Evolutionary conservation across 2,888 invertebrate genomes (phyloP).

Genomic region (Branchipolynoe longqiensis): DNA sequence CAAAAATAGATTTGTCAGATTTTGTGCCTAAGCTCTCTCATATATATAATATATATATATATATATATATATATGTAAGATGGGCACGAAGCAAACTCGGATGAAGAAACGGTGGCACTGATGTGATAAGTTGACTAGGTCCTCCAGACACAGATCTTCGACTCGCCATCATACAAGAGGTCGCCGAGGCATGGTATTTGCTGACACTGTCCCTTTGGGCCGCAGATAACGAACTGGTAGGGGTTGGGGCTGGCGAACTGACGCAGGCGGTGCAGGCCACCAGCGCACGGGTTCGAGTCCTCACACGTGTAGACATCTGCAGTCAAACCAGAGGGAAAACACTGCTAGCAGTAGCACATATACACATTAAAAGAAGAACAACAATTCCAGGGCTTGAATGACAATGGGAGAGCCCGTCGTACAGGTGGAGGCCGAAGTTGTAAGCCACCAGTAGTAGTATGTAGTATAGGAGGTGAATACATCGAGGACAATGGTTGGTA

Average conservation of each 20-base stretch:
- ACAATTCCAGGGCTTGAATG: no score
- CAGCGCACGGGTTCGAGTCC: neutral
- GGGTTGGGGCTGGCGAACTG: conserved; percentile 4
- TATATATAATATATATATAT: neutral
- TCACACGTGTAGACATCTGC: conserved; percentile 20
- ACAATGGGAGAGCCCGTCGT: no score
- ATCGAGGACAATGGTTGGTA: no score
- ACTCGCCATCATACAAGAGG: conserved; percentile 8
- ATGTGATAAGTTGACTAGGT: neutral
- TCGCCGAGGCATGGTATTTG: conserved; percentile 8
- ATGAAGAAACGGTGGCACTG: conserved; percentile 28
- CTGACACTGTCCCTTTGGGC: conserved; percentile 3
- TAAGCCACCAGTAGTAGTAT: no score
- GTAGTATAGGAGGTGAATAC: no score
- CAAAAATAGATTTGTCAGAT: neutral
- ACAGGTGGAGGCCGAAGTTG: neutral
- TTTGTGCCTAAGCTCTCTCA: neutral
- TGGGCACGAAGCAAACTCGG: no score
- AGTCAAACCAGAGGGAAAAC: neutral
- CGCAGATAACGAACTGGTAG: neutral
- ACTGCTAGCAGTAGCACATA: no score
- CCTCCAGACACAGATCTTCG: neutral
- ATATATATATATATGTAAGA: no score
- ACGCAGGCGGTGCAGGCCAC: neutral
- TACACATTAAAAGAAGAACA: neutral